These are phyloP conservation scores for Lepidurus couesii DNA, from an alignment of 1,140 invertebrate genomes.

Conservation along the genomic window DNA sequence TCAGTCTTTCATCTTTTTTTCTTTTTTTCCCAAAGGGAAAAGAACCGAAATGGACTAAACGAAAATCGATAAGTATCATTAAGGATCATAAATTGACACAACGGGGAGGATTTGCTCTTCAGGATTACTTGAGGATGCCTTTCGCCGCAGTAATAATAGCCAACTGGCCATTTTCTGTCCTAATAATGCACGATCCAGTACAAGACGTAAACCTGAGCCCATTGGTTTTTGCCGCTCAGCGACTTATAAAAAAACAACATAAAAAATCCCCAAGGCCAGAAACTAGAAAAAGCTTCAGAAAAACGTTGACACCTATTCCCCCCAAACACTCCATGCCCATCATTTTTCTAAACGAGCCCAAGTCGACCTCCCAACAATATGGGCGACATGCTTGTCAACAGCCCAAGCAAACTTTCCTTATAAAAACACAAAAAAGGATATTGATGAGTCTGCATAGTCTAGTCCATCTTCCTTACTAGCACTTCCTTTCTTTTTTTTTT, in stretches of 20 bases:
- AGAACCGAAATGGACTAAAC: slow-evolving; percentile 15
- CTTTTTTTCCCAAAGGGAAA: background rate
- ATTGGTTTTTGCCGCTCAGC: background rate
- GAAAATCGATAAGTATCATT: slow-evolving; percentile 20
- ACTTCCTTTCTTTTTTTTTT: background rate
- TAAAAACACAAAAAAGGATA: background rate
- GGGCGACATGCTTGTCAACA: background rate
- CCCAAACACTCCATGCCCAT: background rate
- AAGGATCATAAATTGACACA: slow-evolving; percentile 10
- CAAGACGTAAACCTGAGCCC: background rate
- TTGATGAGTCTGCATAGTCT: background rate
- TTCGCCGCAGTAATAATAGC: background rate
- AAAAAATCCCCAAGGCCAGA: background rate
- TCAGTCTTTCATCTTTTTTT: background rate
- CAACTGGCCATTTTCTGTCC: background rate
- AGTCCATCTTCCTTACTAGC: background rate
- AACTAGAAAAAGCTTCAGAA: background rate
- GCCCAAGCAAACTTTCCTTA: background rate
- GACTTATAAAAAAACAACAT: background rate
- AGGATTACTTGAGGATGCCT: slow-evolving; percentile 1
- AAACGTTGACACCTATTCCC: background rate
- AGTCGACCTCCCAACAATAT: background rate
- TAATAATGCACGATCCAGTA: background rate
- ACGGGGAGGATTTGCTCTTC: background rate
- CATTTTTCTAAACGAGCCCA: background rate